phyloP scores from a whole-genome alignment of 2,888 invertebrate genomes.

The Drosophila longiperda region DNA sequence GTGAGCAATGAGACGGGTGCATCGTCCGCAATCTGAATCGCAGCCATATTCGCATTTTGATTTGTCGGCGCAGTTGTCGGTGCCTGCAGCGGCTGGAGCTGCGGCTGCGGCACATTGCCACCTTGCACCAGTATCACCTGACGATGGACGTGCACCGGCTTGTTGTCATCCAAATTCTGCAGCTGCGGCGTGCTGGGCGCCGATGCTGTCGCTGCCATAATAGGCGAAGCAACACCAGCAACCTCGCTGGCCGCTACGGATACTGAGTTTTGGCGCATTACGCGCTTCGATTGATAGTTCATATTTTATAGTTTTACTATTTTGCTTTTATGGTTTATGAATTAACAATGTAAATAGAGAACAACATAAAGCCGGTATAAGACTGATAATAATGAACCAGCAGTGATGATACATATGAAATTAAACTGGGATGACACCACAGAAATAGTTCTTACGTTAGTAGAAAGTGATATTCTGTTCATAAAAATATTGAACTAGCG shows the following conservation, averaged over 20 bases:
- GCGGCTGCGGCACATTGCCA: constrained; percentile 47
- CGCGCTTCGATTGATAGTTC: constrained; percentile 76
- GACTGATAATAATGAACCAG: constrained; percentile 1
- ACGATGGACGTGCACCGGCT: constrained; percentile 68
- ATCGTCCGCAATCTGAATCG: constrained; percentile 66
- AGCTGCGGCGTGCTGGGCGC: constrained; percentile 60
- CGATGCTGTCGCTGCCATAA: constrained; percentile 55
- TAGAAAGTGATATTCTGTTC: neutral
- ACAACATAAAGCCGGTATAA: neutral
- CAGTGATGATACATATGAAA: neutral
- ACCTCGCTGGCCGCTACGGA: constrained; percentile 52
- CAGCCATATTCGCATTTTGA: constrained; percentile 27
- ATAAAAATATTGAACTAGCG: neutral
- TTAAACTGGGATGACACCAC: neutral
- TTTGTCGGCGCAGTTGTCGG: constrained; percentile 8
- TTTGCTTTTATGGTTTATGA: neutral
- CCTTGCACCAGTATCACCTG: constrained; percentile 66
- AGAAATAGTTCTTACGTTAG: neutral
- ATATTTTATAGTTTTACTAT: constrained; percentile 35
- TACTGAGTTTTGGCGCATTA: constrained; percentile 75
- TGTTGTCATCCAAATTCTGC: constrained; percentile 50
- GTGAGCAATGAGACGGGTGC: constrained; percentile 79
- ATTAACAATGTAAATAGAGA: neutral
- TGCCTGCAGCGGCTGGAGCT: constrained; percentile 42
- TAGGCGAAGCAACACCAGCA: constrained; percentile 42